A percentile compares a stretch with the other conserved stretches of the same genome.
These are phyloP conservation scores for Serranus cabrilla DNA, from an alignment of 2,797 vertebrate species.

Conservation along the genomic window DNA sequence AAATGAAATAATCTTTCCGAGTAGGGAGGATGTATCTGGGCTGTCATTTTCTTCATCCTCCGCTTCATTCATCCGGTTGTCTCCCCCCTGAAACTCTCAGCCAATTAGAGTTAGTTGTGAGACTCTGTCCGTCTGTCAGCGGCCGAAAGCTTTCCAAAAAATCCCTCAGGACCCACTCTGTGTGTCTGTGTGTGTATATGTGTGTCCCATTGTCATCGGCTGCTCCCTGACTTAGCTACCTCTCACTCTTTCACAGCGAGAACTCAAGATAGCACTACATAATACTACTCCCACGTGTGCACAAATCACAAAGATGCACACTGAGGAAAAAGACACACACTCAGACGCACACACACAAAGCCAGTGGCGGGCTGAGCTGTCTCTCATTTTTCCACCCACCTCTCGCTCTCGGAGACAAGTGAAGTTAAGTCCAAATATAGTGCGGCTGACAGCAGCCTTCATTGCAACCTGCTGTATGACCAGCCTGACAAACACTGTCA, in stretches of 20 bases:
- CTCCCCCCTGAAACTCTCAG: slow-evolving; percentile 58
- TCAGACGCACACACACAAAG: slow-evolving; percentile 13
- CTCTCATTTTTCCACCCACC: slow-evolving; percentile 53
- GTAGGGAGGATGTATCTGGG: slow-evolving; percentile 28
- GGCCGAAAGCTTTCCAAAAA: slow-evolving; percentile 47
- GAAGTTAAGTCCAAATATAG: slow-evolving; percentile 64
- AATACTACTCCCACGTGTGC: slow-evolving; percentile 48
- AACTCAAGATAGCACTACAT: slow-evolving; percentile 44
- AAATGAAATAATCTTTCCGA: slow-evolving; percentile 37
- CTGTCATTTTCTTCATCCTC: slow-evolving; percentile 50
- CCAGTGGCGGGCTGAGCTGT: slow-evolving; percentile 20
- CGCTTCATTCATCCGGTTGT: slow-evolving; percentile 50
- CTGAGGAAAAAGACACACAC: slow-evolving; percentile 2
- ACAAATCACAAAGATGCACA: slow-evolving; percentile 40
- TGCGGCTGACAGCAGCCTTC: slow-evolving; percentile 48
- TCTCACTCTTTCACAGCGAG: slow-evolving; percentile 43
- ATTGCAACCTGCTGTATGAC: slow-evolving; percentile 35
- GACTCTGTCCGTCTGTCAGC: slow-evolving; percentile 67
- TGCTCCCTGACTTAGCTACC: slow-evolving; percentile 53
- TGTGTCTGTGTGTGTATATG: slow-evolving; percentile 24
- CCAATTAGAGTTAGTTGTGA: slow-evolving; percentile 75
- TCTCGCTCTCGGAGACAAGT: slow-evolving; percentile 50
- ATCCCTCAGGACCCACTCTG: slow-evolving; percentile 46
- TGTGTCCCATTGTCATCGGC: slow-evolving; percentile 49
- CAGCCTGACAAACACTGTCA: slow-evolving; percentile 32